Base-by-base conservation (phyloP, 2,888 invertebrate species). In the Cataglyphis altisquamis region DNA sequence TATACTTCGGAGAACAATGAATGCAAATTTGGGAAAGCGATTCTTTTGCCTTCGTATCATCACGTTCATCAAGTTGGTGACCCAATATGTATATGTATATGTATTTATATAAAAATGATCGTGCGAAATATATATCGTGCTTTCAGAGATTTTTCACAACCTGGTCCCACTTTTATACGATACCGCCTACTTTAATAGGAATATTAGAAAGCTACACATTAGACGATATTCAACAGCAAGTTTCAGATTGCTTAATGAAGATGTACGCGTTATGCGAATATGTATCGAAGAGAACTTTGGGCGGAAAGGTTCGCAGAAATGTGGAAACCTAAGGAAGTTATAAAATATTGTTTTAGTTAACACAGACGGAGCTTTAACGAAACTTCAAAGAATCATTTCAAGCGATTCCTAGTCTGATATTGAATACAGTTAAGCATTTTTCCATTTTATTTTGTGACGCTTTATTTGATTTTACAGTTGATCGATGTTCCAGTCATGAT, bases 241-340 rank as follows among this genome's bases (percentile, higher is more conserved):
- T 92, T 52, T 78, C 73, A 18, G 89, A 89, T 77, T 91, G 90
- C 41, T 80, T 92, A 41, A 87, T 41, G 5, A 93, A 94, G 86
- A 77, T 92, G 10, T 92, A 91, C 68, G 81, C 80, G 0, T 82
- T 93, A 3, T 91, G 92, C 81, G 88, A 92, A 63, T 87, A 89
- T 70, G 81, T 93, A 32, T 81, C 86, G 63, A 84, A 81, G 12
- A 72, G 39, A 3, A 67, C n/a, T 52, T 52, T 72, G 6, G 55
- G 70, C 18, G 81, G 83, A 60, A 68, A 67, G 21, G 92, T 92
- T 83, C 87, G 89, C 32, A 60, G 45, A 18, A 45, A 45, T 41
- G 10, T 48, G 62, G 29, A 39, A 57, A 60, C 18, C 9, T 41
- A 62, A 36, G 4, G 63, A 6, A 41, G 9, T 4, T 36, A 12